Evolutionary conservation across 2,797 vertebrate genomes (phyloP).

Genomic region (Erithacus rubecula): DNA sequence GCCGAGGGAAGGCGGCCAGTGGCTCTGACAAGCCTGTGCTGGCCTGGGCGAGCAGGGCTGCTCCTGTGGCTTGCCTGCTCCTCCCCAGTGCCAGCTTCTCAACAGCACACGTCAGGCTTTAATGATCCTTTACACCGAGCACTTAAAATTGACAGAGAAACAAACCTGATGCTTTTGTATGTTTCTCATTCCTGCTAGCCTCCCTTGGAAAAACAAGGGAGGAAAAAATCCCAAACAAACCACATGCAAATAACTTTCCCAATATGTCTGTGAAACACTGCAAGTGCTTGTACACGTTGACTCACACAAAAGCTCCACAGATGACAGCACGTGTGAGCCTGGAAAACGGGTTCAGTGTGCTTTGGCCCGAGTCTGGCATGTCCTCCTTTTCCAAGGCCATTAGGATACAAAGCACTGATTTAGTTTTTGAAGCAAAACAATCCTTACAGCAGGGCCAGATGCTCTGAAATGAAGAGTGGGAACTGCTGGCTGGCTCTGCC

Average conservation of each 20-base stretch:
- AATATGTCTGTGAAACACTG: neutral
- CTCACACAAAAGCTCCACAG: neutral
- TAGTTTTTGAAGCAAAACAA: slow-evolving; percentile 28
- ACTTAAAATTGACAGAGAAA: slow-evolving; percentile 5
- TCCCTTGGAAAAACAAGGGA: neutral
- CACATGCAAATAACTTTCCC: neutral
- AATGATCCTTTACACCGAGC: neutral
- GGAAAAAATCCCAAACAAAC: neutral
- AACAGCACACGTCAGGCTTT: neutral
- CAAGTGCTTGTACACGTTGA: neutral
- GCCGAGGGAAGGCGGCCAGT: neutral
- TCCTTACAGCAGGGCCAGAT: slow-evolving; percentile 1
- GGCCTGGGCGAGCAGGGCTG: neutral
- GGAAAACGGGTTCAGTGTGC: neutral
- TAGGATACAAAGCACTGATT: slow-evolving; percentile 6
- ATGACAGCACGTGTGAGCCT: neutral
- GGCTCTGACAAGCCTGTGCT: slow-evolving; percentile 38
- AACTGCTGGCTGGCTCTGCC: neutral
- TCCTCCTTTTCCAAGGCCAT: neutral
- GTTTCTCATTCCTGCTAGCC: neutral
- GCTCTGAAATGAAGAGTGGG: neutral
- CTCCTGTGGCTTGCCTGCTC: neutral
- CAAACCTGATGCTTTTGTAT: neutral
- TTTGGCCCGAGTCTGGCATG: neutral
- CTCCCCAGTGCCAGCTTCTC: slow-evolving; percentile 18